A percentile compares a stretch with the other conserved stretches of the same genome.
phyloP scores from a whole-genome alignment of 2,888 invertebrate genomes.

The Amorpha juglandis region DNA sequence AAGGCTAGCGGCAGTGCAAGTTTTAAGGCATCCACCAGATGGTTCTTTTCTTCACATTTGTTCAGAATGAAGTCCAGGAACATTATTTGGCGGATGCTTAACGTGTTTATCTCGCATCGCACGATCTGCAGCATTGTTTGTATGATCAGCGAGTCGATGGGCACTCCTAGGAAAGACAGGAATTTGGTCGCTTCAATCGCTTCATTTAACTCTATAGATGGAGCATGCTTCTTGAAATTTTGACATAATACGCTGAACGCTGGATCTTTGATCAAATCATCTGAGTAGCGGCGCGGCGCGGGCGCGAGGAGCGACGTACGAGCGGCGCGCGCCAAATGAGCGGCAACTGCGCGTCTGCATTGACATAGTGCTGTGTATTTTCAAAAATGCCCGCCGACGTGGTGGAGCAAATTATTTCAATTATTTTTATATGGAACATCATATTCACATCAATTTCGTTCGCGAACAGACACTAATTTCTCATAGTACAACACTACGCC shows the following conservation, averaged over 20 bases:
- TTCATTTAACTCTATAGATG: constrained; percentile 80
- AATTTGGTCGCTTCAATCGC: constrained; percentile 85
- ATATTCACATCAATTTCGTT: too few species aligned
- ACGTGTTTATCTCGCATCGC: constrained; percentile 84
- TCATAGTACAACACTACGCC: too few species aligned
- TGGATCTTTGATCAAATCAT: constrained; percentile 78
- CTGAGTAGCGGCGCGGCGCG: too few species aligned
- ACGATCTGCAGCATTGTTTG: constrained; percentile 87
- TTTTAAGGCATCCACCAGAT: constrained; percentile 86
- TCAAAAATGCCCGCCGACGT: too few species aligned
- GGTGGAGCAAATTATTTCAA: too few species aligned
- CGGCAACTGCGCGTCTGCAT: too few species aligned
- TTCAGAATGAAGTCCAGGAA: constrained; percentile 85
- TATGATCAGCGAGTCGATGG: constrained; percentile 83
- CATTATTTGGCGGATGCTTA: constrained; percentile 85
- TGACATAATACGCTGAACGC: constrained; percentile 85
- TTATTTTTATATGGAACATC: too few species aligned
- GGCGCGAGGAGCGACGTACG: too few species aligned
- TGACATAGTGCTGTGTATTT: too few species aligned
- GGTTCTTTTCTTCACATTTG: constrained; percentile 74
- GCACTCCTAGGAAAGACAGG: constrained; percentile 83
- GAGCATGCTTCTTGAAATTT: constrained; percentile 80
- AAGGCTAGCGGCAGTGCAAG: constrained; percentile 88
- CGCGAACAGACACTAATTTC: too few species aligned
- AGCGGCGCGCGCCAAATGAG: too few species aligned